A percentile compares a stretch with the other conserved stretches of the same genome.
Evolutionary conservation across 2,888 invertebrate genomes (phyloP).

Genomic region (Campoplex nolae): DNA sequence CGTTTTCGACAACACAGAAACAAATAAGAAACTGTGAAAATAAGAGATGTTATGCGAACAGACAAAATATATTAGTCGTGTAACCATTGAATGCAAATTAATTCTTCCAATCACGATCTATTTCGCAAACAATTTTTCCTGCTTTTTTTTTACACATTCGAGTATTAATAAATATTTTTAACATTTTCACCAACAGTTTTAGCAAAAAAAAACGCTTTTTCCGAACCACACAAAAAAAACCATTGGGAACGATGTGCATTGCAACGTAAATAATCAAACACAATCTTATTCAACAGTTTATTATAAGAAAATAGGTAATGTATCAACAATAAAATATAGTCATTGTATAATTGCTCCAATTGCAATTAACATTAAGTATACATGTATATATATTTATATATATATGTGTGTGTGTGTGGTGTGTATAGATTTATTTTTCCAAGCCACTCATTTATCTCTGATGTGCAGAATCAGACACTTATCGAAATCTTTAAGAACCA

Average conservation of each 20-base stretch:
- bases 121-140: background rate
- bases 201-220: no score
- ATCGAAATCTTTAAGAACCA: background rate
- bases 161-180: background rate
- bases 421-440: constrained; percentile 28
- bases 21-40: constrained; percentile 6
- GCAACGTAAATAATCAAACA: background rate
- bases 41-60: background rate
- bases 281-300: constrained; percentile 66
- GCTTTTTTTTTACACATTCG: background rate
- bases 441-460: constrained; percentile 59
- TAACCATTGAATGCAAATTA: background rate
- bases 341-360: constrained; percentile 66
- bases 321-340: constrained; percentile 71
- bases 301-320: constrained; percentile 69
- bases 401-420: background rate
- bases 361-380: constrained; percentile 65
- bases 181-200: background rate
- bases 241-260: background rate
- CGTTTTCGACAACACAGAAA: background rate
- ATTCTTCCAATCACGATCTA: background rate
- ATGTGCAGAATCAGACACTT: constrained; percentile 8
- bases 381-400: constrained; percentile 56
- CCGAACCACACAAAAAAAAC: no score
- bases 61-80: background rate